Evolutionary conservation across 1,140 invertebrate species (phyloP).

Genomic region (Meteorus sp.): DNA sequence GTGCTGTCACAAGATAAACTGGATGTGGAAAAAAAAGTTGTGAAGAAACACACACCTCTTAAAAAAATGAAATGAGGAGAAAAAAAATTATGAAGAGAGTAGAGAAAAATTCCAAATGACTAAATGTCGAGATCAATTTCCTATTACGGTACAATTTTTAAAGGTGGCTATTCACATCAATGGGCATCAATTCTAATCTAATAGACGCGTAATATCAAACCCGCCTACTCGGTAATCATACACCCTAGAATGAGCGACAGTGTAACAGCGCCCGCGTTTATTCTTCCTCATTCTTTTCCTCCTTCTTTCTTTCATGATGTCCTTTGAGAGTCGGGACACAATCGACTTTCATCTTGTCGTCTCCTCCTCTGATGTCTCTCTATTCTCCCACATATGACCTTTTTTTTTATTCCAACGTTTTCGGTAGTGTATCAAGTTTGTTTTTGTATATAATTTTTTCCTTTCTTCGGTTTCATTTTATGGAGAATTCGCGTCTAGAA

Average conservation of each 20-base stretch:
- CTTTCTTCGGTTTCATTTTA: no score
- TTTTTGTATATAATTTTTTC: no score
- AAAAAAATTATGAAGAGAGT: no score
- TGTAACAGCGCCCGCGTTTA: background rate
- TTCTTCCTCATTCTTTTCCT: no score
- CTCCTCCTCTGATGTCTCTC: slow-evolving; percentile 8
- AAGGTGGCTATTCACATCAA: slow-evolving; percentile 3
- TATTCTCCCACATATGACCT: slow-evolving; percentile 14
- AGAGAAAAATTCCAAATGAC: background rate
- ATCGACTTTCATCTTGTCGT: slow-evolving; percentile 22
- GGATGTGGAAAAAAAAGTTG: no score
- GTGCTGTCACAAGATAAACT: no score
- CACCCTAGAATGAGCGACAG: slow-evolving; percentile 8
- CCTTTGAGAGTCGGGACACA: background rate
- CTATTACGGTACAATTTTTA: background rate
- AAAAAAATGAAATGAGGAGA: no score
- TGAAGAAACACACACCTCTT: no score
- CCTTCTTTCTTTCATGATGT: no score
- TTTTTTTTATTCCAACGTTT: no score
- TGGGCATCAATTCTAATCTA: slow-evolving; percentile 5
- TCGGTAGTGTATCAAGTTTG: no score
- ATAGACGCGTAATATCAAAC: slow-evolving; percentile 18
- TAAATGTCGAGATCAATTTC: slow-evolving; percentile 10
- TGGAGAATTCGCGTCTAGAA: no score
- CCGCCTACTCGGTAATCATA: slow-evolving; percentile 20